Percentiles rank a stretch among this genome's conserved stretches.
Conservation (phyloP, 2,113 vertebrate genomes). For the Bungarus multicinctus region DNA sequence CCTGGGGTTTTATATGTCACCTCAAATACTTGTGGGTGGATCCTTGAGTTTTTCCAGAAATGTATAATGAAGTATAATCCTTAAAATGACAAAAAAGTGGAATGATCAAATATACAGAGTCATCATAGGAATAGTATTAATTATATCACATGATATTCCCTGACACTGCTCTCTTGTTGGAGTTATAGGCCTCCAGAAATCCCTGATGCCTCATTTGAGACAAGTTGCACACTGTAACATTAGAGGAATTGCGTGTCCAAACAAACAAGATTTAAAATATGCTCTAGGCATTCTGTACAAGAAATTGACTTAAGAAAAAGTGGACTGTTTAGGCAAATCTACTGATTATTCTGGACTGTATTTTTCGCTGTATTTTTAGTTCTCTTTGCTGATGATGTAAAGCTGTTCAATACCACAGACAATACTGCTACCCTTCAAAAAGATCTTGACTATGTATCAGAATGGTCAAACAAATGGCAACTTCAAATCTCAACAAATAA, state of each 20-base stretch:
- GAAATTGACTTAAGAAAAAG: background rate
- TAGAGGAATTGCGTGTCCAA: background rate
- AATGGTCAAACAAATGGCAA: too few species aligned
- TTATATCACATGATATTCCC: background rate
- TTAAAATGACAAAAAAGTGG: background rate
- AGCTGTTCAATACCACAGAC: too few species aligned
- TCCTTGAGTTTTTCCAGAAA: background rate
- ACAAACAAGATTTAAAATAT: background rate
- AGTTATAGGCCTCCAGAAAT: background rate
- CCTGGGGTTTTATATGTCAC: background rate
- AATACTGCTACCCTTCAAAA: too few species aligned
- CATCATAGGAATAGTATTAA: background rate
- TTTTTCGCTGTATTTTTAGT: too few species aligned
- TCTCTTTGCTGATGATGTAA: too few species aligned
- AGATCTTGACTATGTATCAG: too few species aligned
- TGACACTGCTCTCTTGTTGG: background rate
- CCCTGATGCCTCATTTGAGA: background rate
- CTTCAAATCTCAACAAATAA: too few species aligned
- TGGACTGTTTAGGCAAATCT: background rate
- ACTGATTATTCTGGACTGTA: too few species aligned
- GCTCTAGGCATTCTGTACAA: background rate
- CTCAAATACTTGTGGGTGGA: background rate
- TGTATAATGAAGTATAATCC: background rate
- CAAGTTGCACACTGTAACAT: background rate
- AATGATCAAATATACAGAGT: background rate